These are phyloP conservation scores for Tor tambroides DNA, from an alignment of 2,113 vertebrate species.

Conservation along the genomic window DNA sequence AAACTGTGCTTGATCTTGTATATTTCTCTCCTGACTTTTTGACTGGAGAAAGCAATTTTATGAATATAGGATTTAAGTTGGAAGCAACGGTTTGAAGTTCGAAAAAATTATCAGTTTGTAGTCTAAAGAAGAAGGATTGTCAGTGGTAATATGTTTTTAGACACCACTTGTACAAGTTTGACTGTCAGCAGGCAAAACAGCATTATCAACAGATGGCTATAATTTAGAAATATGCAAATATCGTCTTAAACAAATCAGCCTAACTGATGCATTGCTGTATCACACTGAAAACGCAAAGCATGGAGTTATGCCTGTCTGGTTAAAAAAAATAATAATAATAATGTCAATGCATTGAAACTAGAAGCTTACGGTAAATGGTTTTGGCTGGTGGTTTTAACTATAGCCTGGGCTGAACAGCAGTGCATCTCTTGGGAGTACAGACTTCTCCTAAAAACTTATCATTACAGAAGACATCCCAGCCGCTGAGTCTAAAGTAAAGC, in stretches of 20 bases:
- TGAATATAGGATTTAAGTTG: too few relatives aligned
- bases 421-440: neutral
- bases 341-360: neutral
- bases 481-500: conserved; percentile 15
- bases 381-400: conserved; percentile 16
- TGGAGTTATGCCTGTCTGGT: neutral
- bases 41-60: too few relatives aligned
- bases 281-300: neutral
- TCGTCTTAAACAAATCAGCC: conserved; percentile 10
- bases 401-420: neutral
- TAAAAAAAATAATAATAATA: neutral
- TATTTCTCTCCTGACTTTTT: neutral
- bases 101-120: too few relatives aligned
- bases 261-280: neutral
- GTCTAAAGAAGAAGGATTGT: neutral
- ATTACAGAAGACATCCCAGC: conserved; percentile 13
- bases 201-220: neutral
- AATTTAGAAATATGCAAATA: neutral
- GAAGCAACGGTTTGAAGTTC: too few relatives aligned
- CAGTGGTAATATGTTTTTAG: neutral
- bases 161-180: neutral
- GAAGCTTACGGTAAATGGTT: neutral
- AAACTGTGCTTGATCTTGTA: neutral
- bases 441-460: neutral
- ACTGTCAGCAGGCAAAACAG: neutral